Evolutionary conservation across 2,113 vertebrate species (phyloP), one percentile per base, ranked within the genome.

Genomic region (Python bivittatus): DNA sequence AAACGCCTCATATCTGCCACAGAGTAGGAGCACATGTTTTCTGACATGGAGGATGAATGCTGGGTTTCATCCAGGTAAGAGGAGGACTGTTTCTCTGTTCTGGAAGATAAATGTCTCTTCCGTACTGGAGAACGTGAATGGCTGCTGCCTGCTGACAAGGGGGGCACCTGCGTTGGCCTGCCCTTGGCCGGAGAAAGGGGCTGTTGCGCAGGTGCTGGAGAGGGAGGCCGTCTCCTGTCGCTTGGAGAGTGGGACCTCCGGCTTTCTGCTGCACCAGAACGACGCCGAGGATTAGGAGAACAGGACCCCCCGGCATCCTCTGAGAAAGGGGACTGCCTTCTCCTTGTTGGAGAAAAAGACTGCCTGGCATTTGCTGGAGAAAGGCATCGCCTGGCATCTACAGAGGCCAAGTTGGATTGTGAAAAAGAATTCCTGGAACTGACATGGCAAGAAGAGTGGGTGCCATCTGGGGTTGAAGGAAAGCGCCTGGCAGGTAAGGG

Each of bases 141-240:
- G 0, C 89, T 93, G 20, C 87, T 48, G 0, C 1, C 91, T 0
- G 48, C 0, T 12, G 12, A 48, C 12, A 90, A 0, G n/a, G 6
- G 3, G 22, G 88, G 0, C 20, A 91, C 42, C 57, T 22, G 25
- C 1, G 83, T 9, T 11, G n/a, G 90, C 0, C 91, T 93, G 29
- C 88, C 83, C 1, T 6, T 93, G 0, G 52, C 0, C 15, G 25
- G 42, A 6, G 93, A 0, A n/a, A 11, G 25, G 44, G 90, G 0
- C 29, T 90, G 60, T 44, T 54, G 57, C 12, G 42, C 60, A 2
- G 44, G 3, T 8, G 68, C 42, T 38, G 29, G 87, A 1, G 8
- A 53, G 1, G 6, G 29, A 2, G 72, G 60, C 8, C 11, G 42
- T n/a, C n/a, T 27, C 3, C 2, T 27, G 10, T 84, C 44, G 7